Percentiles rank a stretch among this genome's conserved stretches.
phyloP scores from a whole-genome alignment of 1,140 invertebrate species.

The Scaptomyza pallida region DNA sequence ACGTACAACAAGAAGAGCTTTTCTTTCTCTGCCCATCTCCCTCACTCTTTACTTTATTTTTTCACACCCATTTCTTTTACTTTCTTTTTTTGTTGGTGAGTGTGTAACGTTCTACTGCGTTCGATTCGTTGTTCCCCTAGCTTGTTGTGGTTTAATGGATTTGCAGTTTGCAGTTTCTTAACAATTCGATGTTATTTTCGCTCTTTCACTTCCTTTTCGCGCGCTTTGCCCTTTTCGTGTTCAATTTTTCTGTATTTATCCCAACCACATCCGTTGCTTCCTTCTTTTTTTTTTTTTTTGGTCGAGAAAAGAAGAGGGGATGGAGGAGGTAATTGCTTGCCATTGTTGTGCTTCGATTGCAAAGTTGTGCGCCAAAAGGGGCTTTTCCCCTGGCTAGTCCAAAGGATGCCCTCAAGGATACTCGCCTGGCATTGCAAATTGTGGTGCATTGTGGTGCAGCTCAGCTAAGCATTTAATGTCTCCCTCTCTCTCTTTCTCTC shows the following conservation, averaged over 20 bases:
- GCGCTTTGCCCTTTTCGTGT: constrained; percentile 75
- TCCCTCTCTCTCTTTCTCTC: too few species aligned
- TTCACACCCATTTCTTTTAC: neutral
- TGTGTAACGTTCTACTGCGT: constrained; percentile 5
- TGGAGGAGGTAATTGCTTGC: constrained; percentile 64
- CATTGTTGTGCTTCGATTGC: constrained; percentile 69
- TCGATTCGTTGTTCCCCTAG: constrained; percentile 17
- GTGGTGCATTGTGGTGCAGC: constrained; percentile 60
- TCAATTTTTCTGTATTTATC: constrained; percentile 44
- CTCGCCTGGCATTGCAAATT: constrained; percentile 46
- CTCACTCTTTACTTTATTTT: neutral
- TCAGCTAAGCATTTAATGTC: constrained; percentile 32
- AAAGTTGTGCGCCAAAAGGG: constrained; percentile 34
- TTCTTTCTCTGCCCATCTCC: constrained; percentile 3
- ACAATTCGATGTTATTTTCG: constrained; percentile 79
- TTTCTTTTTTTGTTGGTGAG: constrained; percentile 1
- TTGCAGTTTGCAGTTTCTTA: constrained; percentile 80
- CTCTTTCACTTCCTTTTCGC: constrained; percentile 73
- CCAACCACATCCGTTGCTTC: constrained; percentile 21
- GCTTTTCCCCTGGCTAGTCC: neutral
- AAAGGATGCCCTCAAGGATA: constrained; percentile 6
- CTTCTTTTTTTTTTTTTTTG: constrained; percentile 48
- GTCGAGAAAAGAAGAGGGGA: too few species aligned
- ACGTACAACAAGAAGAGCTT: constrained; percentile 22
- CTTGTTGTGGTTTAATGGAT: constrained; percentile 81